phyloP scores from a whole-genome alignment of 2,888 invertebrate species.

The Mythimna ferrago region DNA sequence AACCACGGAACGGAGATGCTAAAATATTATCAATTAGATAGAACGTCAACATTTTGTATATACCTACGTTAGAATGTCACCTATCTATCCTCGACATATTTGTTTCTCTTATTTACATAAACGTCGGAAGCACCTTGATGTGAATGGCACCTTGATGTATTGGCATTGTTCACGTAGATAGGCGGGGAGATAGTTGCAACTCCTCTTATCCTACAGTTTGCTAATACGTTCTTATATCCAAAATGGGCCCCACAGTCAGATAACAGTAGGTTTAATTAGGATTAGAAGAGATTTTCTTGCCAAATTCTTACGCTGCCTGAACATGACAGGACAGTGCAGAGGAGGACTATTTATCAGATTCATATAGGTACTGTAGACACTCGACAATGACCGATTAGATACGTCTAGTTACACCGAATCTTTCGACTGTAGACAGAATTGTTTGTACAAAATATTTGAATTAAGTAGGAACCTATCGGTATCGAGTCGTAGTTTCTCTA shows the following conservation, averaged over 20 bases:
- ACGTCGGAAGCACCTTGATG: conserved; percentile 35
- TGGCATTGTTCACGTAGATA: conserved; percentile 25
- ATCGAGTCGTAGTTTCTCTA: conserved; percentile 10
- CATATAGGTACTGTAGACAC: neutral
- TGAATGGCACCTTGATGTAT: neutral
- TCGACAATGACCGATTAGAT: conserved; percentile 16
- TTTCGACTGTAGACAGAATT: neutral
- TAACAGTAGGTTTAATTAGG: neutral
- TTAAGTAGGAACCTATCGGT: neutral
- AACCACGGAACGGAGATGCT: conserved; percentile 30
- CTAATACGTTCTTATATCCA: neutral
- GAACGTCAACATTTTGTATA: neutral
- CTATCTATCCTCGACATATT: neutral
- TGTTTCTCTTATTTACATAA: conserved; percentile 41
- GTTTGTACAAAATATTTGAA: conserved; percentile 2
- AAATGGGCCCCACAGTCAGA: neutral
- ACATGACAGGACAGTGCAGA: too few species aligned
- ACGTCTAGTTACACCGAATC: too few species aligned
- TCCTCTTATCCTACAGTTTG: neutral
- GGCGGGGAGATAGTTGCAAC: neutral
- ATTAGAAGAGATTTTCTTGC: too few species aligned
- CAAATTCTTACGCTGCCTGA: too few species aligned
- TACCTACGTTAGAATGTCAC: conserved; percentile 25
- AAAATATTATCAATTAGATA: conserved; percentile 40
- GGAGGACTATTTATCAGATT: neutral